Evolutionary conservation across 2,113 vertebrate species (phyloP).

Genomic region (Colinus virginianus): DNA sequence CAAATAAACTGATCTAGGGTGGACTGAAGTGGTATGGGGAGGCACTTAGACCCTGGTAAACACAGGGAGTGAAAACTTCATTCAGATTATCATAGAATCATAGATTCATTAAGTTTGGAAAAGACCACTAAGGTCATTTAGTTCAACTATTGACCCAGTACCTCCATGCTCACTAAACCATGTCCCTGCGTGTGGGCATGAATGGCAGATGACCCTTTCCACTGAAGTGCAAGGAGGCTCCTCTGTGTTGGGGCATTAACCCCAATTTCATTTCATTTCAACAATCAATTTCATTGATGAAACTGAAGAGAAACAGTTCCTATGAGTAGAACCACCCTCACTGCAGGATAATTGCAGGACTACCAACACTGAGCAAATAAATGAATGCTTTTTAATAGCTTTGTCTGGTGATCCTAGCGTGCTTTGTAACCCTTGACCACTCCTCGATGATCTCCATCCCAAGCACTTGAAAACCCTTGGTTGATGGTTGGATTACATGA

Average conservation of each 20-base stretch:
- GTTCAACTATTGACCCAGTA: too few relatives aligned
- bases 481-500: too few relatives aligned
- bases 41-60: background rate
- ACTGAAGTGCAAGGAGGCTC: background rate
- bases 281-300: background rate
- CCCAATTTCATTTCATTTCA: too few relatives aligned
- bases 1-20: background rate
- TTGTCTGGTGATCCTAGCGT: background rate
- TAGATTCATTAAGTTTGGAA: too few relatives aligned
- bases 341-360: background rate
- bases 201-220: background rate
- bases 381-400: background rate
- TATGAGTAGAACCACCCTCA: background rate
- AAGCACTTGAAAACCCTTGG: background rate
- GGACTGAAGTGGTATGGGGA: background rate
- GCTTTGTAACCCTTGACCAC: background rate
- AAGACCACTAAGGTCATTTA: too few relatives aligned
- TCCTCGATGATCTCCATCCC: background rate
- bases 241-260: background rate
- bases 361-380: fast-evolving
- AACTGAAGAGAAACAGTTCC: background rate
- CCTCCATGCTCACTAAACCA: too few relatives aligned
- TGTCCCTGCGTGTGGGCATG: background rate
- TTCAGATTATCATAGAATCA: too few relatives aligned
- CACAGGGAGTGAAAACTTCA: background rate